Base-by-base conservation (phyloP, 2,888 invertebrate genomes). In the Belgica antarctica region DNA sequence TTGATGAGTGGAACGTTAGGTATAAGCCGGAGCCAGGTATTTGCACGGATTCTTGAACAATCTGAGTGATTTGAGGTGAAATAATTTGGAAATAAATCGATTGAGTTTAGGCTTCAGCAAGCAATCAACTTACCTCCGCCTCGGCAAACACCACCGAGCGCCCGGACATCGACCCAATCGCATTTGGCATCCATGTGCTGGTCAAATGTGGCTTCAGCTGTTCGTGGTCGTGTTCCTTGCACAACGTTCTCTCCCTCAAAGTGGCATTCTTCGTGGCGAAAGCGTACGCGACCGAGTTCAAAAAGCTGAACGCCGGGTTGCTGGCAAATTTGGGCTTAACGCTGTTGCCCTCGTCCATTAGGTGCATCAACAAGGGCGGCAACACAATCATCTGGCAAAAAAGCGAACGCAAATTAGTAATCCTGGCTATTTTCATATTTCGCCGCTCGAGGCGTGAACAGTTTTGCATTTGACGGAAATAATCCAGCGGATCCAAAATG, bases 11-110 rank as follows among this genome's bases (percentile, higher is more conserved):
- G 82, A 99, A 98, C 75, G 97, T 92, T 73, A 99, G 84, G 78
- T 95, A 92, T 7, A 97, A 86, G 74, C 90, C 89, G 5, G 96
- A 96, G 57, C 95, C 96, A 2, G 96, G 96, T 74, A 98, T 94
- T 69, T 89, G 87, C 73, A 97, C 90, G 74, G 93, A 92, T 81
- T 97, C 96, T 81, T 96, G 96, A n/a, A 96, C 88, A 76, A 96
- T 96, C 93, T 94, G 83, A 27, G 27, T n/a, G n/a, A n/a, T n/a
- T n/a, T n/a, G n/a, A n/a, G n/a, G n/a, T n/a, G n/a, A n/a, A n/a
- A n/a, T n/a, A n/a, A n/a, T n/a, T n/a, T n/a, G n/a, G n/a, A n/a
- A n/a, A n/a, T n/a, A n/a, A n/a, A n/a, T n/a, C n/a, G n/a, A n/a
- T n/a, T n/a, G n/a, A n/a, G n/a, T n/a, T n/a, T 70, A 34, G 19